Percentiles rank a stretch among this genome's conserved stretches.
These are phyloP conservation scores for Cephus rjabovi DNA, from an alignment of 2,888 invertebrate species.

Conservation along the genomic window DNA sequence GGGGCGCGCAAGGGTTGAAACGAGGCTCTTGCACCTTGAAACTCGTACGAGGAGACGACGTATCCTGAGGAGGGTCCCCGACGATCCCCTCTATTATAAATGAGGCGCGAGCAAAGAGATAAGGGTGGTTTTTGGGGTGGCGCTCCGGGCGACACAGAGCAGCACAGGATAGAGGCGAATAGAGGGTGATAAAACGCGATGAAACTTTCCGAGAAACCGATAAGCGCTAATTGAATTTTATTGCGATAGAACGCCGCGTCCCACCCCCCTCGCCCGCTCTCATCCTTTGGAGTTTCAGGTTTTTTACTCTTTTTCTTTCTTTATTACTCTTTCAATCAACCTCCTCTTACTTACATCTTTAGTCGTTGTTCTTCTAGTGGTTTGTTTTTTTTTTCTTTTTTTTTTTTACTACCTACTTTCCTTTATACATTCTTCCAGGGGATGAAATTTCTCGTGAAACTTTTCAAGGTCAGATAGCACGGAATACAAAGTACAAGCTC, in stretches of 20 bases:
- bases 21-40: too few species aligned
- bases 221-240: slow-evolving; percentile 43
- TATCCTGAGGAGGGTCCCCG: slow-evolving; percentile 22
- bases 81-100: slow-evolving; percentile 42
- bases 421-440: too few species aligned
- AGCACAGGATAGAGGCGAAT: slow-evolving; percentile 30
- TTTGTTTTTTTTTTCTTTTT: background rate
- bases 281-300: background rate
- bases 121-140: slow-evolving; percentile 28
- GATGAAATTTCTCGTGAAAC: too few species aligned
- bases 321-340: too few species aligned
- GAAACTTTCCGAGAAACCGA: slow-evolving; percentile 41
- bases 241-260: background rate
- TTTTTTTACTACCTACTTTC: background rate
- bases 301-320: too few species aligned
- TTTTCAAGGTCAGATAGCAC: too few species aligned
- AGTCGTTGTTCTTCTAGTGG: too few species aligned
- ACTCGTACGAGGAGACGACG: slow-evolving; percentile 16
- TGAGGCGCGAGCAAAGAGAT: slow-evolving; percentile 47
- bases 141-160: too few species aligned
- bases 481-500: too few species aligned
- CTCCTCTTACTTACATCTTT: too few species aligned
- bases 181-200: slow-evolving; percentile 48
- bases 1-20: too few species aligned
- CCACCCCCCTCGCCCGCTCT: background rate